A percentile compares a stretch with the other conserved stretches of the same genome.
These are phyloP conservation scores for Scolopax rusticola DNA, from an alignment of 2,797 vertebrate genomes.

Conservation along the genomic window DNA sequence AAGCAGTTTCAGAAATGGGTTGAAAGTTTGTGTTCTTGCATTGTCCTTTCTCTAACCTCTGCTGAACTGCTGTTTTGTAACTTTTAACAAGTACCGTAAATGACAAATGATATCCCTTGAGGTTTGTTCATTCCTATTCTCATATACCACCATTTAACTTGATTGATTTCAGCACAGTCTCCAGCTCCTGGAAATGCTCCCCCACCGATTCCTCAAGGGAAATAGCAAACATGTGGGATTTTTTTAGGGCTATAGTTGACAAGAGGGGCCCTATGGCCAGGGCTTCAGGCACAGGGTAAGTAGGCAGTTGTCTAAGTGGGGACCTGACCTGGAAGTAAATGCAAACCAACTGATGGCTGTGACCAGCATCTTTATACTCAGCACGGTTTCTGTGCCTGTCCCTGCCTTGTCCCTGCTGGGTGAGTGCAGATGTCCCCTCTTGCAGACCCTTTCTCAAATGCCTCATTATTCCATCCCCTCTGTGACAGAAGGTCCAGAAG, in stretches of 20 bases:
- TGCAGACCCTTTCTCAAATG: background rate
- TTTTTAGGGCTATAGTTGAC: background rate
- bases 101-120: slow-evolving; percentile 65
- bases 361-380: background rate
- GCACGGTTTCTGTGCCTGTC: background rate
- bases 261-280: background rate
- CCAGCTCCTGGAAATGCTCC: background rate
- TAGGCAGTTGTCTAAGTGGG: background rate
- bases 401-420: background rate
- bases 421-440: background rate
- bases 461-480: background rate
- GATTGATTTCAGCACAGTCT: slow-evolving; percentile 25
- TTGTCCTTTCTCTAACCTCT: slow-evolving; percentile 60
- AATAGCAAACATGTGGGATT: background rate
- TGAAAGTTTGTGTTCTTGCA: slow-evolving; percentile 37
- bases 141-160: slow-evolving; percentile 26
- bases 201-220: background rate
- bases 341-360: background rate
- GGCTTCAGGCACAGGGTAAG: background rate
- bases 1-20: background rate
- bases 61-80: slow-evolving; percentile 45
- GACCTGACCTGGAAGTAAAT: background rate
- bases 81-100: slow-evolving; percentile 64
- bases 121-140: slow-evolving; percentile 52
- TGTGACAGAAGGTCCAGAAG: background rate